Evolutionary conservation across 2,797 vertebrate genomes (phyloP).

Genomic region (Apodemus agrarius): DNA sequence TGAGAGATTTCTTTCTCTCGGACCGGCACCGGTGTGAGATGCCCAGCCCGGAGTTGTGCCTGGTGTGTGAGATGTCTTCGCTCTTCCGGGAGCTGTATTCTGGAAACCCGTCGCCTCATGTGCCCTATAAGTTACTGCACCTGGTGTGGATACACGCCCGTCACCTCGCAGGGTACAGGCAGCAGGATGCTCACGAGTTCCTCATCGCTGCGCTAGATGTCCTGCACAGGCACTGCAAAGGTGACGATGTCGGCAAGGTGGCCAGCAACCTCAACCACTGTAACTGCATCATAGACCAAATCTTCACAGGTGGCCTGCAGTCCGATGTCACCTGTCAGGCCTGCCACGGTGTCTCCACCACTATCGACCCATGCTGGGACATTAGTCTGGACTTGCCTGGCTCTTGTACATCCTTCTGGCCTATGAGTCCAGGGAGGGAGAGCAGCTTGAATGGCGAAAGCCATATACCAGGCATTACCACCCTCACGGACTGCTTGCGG

Average conservation of each 20-base stretch:
- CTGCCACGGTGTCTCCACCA: constrained; percentile 97
- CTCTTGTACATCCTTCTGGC: constrained; percentile 98
- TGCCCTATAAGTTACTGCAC: constrained; percentile 99
- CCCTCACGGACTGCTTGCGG: constrained; percentile 97
- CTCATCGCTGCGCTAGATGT: constrained; percentile 98
- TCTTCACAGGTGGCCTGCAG: constrained; percentile 94
- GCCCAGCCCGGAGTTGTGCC: constrained; percentile 96
- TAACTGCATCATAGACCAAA: constrained; percentile 96
- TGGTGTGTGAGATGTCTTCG: constrained; percentile 98
- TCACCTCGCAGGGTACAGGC: constrained; percentile 98
- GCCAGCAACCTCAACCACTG: constrained; percentile 92
- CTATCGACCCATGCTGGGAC: constrained; percentile 99
- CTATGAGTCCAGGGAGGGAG: constrained; percentile 96
- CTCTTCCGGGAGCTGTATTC: constrained; percentile 95
- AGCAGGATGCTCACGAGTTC: constrained; percentile 99
- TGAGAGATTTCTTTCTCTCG: constrained; percentile 98
- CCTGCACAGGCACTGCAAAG: constrained; percentile 98
- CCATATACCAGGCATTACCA: constrained; percentile 95
- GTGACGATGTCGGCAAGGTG: constrained; percentile 83
- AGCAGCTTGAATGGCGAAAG: constrained; percentile 96
- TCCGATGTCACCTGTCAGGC: constrained; percentile 94
- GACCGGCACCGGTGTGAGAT: constrained; percentile 99
- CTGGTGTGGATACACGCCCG: constrained; percentile 99
- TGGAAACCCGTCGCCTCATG: constrained; percentile 98
- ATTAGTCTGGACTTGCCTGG: constrained; percentile 99